These are phyloP conservation scores for Agraylea sexmaculata DNA, from an alignment of 1,140 invertebrate genomes.

Conservation along the genomic window DNA sequence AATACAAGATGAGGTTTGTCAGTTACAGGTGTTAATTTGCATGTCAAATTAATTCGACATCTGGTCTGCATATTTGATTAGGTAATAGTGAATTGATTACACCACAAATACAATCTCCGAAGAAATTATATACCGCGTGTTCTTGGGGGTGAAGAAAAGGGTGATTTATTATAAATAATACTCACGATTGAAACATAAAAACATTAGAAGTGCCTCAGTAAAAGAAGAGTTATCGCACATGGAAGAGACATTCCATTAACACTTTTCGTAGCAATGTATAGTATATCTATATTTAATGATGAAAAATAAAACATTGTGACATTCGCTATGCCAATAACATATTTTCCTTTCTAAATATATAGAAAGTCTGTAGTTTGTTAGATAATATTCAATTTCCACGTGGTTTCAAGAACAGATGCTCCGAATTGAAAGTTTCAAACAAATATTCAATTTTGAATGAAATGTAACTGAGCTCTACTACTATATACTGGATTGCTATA, in stretches of 20 bases:
- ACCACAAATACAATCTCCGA: background rate
- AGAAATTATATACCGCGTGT: background rate
- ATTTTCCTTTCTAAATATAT: background rate
- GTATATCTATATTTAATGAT: background rate
- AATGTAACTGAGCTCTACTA: too few relatives aligned
- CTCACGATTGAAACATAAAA: slow-evolving; percentile 16
- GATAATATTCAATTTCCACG: too few relatives aligned
- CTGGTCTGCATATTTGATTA: background rate
- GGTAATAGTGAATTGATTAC: background rate
- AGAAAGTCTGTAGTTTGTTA: slow-evolving; percentile 11
- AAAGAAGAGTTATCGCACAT: slow-evolving; percentile 15
- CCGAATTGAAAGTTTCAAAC: too few relatives aligned
- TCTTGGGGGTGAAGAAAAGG: background rate
- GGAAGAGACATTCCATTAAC: slow-evolving; percentile 14
- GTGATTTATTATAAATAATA: background rate
- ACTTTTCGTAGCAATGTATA: slow-evolving; percentile 10
- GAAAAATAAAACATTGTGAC: background rate
- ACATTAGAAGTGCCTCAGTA: slow-evolving; percentile 7
- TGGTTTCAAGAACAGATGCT: too few relatives aligned
- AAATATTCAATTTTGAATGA: too few relatives aligned
- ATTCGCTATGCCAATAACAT: background rate
- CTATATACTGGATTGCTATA: too few relatives aligned
- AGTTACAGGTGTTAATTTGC: too few relatives aligned
- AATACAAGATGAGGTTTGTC: background rate
- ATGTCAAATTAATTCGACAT: too few relatives aligned